Evolutionary conservation across 1,140 invertebrate species (phyloP), one percentile per base, ranked within the genome.

Genomic region (Lucilia sericata): DNA sequence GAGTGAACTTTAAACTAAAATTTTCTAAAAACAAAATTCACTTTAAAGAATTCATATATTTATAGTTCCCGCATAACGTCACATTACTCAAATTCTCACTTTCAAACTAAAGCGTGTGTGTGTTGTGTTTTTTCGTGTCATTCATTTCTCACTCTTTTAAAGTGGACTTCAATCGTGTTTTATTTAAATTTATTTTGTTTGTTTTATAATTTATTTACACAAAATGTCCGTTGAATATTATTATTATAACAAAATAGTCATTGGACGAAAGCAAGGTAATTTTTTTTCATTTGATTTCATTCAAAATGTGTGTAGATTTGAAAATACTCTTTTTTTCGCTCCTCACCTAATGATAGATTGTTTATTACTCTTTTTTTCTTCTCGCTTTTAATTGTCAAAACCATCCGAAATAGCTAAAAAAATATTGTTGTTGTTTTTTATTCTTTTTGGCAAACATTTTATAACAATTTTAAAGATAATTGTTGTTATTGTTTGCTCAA

Each of bases 111-210:
- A 10, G 42, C 5, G 42, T 42, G 5, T 42, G 42, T 42, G 42
- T 42, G 42, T 42, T 42, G 0, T 42, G 42, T 42, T 10, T 42
- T 7, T 42, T 42, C 42, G 42, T 42, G 42, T 42, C 42, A 42
- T 42, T 42, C 42, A 42, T 42, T 42, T 42, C 42, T 42, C 42
- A 42, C 42, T 55, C 51, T 55, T 55, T 2, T 5, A 55, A 55
- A 17, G 17, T 55, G 51, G 17, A 55, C 51, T 55, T 55, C 51
- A 55, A n/a, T 55, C 51, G 17, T 14, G 51, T 55, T 55, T 55
- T 55, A 55, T 55, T 55, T 55, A 55, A 55, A 55, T 55, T 55
- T 55, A 55, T 55, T 55, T 55, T 55, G 51, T 55, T 55, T 55
- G 51, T 55, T 55, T 55, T 55, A 17, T 55, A 55, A 55, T 55